Percentiles rank a stretch among this genome's conserved stretches.
Evolutionary conservation across 2,113 vertebrate genomes (phyloP).

Genomic region (Apodemus speciosus): DNA sequence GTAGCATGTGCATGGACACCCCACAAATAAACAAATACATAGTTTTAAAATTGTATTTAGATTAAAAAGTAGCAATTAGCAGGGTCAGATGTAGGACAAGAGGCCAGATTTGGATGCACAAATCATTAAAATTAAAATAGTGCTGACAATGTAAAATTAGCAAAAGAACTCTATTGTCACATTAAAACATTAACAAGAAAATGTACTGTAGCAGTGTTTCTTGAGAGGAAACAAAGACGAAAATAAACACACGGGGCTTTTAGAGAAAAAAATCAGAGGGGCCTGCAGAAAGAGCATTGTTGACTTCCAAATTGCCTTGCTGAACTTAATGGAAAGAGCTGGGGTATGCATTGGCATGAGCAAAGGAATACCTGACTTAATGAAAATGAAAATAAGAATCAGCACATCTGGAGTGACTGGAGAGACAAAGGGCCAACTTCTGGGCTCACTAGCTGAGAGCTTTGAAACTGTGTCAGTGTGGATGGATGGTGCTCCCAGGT

Average conservation of each 20-base stretch:
- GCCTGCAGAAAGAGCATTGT: neutral
- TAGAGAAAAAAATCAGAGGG: slow-evolving; percentile 18
- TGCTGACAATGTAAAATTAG: slow-evolving; percentile 31
- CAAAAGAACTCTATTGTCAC: neutral
- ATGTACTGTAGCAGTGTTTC: neutral
- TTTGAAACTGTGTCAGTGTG: neutral
- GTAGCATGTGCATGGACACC: neutral
- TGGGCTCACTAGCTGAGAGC: neutral
- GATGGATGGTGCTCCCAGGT: neutral
- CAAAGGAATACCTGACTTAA: neutral
- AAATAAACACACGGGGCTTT: slow-evolving; percentile 38
- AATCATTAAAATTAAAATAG: neutral
- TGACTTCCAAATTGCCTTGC: neutral
- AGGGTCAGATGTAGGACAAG: neutral
- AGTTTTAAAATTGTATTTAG: neutral
- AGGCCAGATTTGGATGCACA: neutral
- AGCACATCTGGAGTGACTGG: neutral
- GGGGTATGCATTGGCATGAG: neutral
- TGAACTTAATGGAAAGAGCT: neutral
- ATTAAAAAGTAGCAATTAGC: neutral
- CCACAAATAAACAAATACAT: neutral
- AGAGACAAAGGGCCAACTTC: slow-evolving; percentile 26
- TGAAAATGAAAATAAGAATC: slow-evolving; percentile 38
- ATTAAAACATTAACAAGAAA: slow-evolving; percentile 11
- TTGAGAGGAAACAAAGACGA: slow-evolving; percentile 22